These are phyloP conservation scores for Potamilus streckersoni DNA, from an alignment of 1,140 invertebrate genomes.

Conservation along the genomic window DNA sequence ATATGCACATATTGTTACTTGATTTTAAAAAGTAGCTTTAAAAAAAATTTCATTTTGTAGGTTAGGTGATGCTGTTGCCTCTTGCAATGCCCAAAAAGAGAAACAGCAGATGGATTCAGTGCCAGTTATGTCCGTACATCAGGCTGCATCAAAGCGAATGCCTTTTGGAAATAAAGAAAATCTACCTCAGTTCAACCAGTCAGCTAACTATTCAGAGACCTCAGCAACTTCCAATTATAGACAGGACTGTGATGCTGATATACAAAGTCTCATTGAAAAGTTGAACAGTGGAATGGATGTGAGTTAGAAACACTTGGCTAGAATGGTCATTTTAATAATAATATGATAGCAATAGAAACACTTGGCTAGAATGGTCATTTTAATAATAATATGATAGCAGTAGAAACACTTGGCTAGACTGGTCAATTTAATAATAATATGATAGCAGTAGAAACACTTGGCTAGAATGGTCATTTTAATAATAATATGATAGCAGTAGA, in stretches of 20 bases:
- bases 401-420: too few relatives aligned
- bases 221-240: background rate
- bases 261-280: slow-evolving; percentile 55
- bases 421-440: too few relatives aligned
- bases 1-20: too few relatives aligned
- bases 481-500: too few relatives aligned
- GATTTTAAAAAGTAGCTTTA: too few relatives aligned
- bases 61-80: slow-evolving; percentile 47
- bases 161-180: slow-evolving; percentile 42
- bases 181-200: slow-evolving; percentile 9
- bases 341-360: too few relatives aligned
- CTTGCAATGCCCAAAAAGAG: slow-evolving; percentile 34
- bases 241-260: slow-evolving; percentile 41
- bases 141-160: background rate
- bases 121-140: background rate
- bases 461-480: too few relatives aligned
- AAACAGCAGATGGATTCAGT: background rate
- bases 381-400: too few relatives aligned
- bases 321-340: too few relatives aligned
- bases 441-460: too few relatives aligned
- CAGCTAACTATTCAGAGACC: too few relatives aligned
- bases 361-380: too few relatives aligned
- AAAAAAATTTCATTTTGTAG: slow-evolving; percentile 25
- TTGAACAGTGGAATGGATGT: slow-evolving; percentile 56
- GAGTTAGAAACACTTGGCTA: slow-evolving; percentile 2